Evolutionary conservation across 1,140 invertebrate genomes (phyloP), one percentile per base, ranked within the genome.

Genomic region (Lordiphosa mommai): DNA sequence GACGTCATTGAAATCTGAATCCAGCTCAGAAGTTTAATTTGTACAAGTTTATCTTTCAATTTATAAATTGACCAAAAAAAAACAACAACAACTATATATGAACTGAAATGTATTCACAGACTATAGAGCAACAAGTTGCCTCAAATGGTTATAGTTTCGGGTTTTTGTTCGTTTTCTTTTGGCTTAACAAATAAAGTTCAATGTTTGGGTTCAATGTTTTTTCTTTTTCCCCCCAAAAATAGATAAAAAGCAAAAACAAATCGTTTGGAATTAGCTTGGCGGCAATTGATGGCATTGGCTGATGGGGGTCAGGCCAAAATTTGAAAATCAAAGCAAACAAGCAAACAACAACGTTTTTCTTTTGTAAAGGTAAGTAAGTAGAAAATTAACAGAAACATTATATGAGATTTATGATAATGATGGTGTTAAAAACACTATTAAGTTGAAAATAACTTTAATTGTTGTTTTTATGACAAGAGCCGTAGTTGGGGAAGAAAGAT

Each of bases 71-170:
- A 27, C 40, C n/a, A 41, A n/a, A 23, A 23, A 12, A 27, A 20
- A 41, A 27, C 20, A 12, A 0, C 23, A 27, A 2, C 23, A n/a
- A n/a, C n/a, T n/a, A n/a, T n/a, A n/a, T n/a, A 16, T 27, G 6
- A 27, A 27, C 23, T 27, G 6, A 6, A 43, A 10, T 27, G 23
- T 6, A 27, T n/a, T 2, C 40, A 9, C 8, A 12, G n/a, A n/a
- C n/a, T n/a, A 27, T 43, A 43, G 40, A 43, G 40, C 40, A 43
- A 43, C 40, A 43, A 43, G 40, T 43, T 43, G 40, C 40, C 27
- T 13, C 13, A 43, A 43, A 43, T 43, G 40, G 40, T 43, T 43
- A 13, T 23, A 13, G 8, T 29, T 43, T 41, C 5, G 7, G 23
- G 6, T 23, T 23, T 40, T 40, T 41, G 6, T 27, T 7, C 10